Base-by-base conservation (phyloP, 2,797 vertebrate genomes). In the Rhadinocentrus ornatus region DNA sequence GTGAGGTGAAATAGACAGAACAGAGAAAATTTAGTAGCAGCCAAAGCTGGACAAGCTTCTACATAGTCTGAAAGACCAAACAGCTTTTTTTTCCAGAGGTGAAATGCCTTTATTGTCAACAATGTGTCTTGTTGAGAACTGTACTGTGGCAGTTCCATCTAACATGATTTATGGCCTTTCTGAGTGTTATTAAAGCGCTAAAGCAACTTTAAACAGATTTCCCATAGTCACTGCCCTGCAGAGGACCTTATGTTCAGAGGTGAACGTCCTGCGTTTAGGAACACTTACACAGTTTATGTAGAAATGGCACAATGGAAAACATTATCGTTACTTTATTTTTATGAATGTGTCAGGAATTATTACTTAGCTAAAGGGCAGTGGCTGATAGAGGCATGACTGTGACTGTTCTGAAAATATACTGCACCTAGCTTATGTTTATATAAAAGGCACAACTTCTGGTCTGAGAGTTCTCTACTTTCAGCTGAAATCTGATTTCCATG, bases 21-120 rank as follows among this genome's bases (percentile, higher is more conserved):
- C 73, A 72, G 80, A 75, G 65, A 77, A 62, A 76, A 77, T 70
- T 75, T 81, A 70, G 86, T 53, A 80, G 83, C 73, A 69, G 64
- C 9, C 65, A 48, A 60, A 64, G 66, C 48, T 71, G 69, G 63
- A 89, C 76, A 78, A 56, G 78, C 77, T 75, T 75, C 60, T 71
- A 80, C 76, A 80, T 81, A 54, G 73, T 44, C 84, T 61, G 58
- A 6, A 73, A 60, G 10, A 50, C 18, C 18, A 26, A 73, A n/a
- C 56, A 44, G 7, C 7, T 20, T 44, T 78, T 73, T 77, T 88
- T 86, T 81, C 74, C 69, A 58, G 67, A 80, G 77, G 62, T 87
- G 86, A 92, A 93, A 89, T 93, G 87, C 86, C 84, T 93, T 91
- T 91, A 87, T 86, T 93, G 89, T 93, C 93, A 94, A 93, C 93